Evolutionary conservation across 2,888 invertebrate species (phyloP).

Genomic region (Ophioninae sp.): DNA sequence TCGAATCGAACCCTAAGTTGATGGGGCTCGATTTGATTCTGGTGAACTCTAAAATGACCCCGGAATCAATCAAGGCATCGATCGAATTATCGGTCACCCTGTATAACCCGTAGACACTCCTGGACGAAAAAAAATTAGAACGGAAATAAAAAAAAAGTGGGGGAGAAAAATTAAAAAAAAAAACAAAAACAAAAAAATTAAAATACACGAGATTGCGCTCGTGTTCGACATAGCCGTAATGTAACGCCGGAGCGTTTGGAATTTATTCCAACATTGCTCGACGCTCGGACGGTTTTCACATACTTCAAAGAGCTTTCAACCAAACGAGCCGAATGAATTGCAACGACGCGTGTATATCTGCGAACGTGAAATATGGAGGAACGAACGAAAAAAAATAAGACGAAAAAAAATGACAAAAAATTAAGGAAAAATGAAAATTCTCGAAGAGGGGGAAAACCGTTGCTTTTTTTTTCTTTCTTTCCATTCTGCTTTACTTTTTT

Average conservation of each 20-base stretch:
- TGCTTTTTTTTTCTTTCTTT: no score
- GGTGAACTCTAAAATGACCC: no score
- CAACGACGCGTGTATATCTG: constrained; percentile 1
- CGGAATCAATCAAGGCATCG: no score
- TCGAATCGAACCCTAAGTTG: no score
- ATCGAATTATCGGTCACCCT: no score
- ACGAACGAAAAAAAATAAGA: not conserved
- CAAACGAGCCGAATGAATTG: constrained; percentile 40
- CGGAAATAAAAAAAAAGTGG: no score
- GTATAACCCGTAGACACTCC: no score
- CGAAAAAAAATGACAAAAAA: not conserved
- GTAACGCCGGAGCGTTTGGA: constrained; percentile 41
- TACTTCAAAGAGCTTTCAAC: constrained; percentile 48
- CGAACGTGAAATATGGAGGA: constrained; percentile 1
- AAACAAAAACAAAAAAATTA: no score
- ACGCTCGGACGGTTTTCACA: constrained; percentile 23
- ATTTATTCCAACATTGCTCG: constrained; percentile 46
- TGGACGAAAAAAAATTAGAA: no score
- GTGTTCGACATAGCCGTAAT: constrained; percentile 46
- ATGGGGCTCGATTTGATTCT: no score
- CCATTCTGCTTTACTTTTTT: not conserved
- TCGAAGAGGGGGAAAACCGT: no score
- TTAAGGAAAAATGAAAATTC: not conserved
- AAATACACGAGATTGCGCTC: constrained; percentile 11
- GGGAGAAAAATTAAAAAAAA: no score